Conservation (phyloP, 1,140 invertebrate genomes). For the Aplysia californica region DNA sequence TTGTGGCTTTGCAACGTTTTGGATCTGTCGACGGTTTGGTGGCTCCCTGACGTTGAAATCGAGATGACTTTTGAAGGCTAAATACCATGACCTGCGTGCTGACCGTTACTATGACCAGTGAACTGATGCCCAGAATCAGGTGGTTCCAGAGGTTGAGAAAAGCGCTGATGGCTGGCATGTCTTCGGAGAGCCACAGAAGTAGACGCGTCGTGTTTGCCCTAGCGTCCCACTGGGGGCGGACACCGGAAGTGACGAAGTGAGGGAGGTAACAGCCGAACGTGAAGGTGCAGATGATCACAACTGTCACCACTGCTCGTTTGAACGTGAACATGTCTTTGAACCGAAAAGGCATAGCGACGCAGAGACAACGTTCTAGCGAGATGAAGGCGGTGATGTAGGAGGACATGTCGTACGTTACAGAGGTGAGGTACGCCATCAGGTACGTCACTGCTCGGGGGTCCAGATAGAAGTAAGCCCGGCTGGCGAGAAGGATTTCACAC, state of each 20-base stretch:
- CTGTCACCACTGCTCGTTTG: neutral
- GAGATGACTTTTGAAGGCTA: neutral
- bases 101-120: neutral
- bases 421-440: neutral
- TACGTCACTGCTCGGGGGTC: neutral
- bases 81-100: neutral
- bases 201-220: neutral
- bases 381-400: neutral
- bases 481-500: no score
- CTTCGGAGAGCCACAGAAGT: neutral
- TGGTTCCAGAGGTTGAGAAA: neutral
- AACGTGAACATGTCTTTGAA: neutral
- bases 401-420: neutral
- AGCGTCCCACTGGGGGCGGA: neutral
- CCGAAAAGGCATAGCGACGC: neutral
- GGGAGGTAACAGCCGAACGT: neutral
- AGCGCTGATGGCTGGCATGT: neutral
- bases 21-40: no score
- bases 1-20: neutral
- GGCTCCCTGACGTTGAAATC: neutral
- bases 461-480: no score
- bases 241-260: neutral
- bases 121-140: neutral
- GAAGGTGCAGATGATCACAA: neutral
- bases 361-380: neutral